Conservation (phyloP, 2,113 vertebrate genomes). For the Junco hyemalis region DNA sequence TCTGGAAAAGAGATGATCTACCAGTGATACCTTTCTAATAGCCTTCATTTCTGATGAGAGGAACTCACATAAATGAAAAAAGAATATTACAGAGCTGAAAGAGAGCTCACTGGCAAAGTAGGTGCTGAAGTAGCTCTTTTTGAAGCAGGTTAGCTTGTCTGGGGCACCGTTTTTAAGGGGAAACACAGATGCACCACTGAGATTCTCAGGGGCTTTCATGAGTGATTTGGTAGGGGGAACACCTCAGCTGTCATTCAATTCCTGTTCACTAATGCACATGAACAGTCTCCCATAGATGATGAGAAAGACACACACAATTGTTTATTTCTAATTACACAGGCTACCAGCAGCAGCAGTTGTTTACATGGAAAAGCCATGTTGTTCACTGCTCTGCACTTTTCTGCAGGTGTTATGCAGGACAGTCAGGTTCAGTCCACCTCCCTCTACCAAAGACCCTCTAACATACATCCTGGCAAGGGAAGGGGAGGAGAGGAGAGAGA, state of each 20-base stretch:
- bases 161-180: background rate
- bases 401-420: background rate
- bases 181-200: background rate
- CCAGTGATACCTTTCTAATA: conserved; percentile 22
- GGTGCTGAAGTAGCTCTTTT: background rate
- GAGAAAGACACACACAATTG: background rate
- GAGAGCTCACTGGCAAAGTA: background rate
- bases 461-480: background rate
- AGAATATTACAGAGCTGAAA: conserved; percentile 29
- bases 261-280: background rate
- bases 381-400: background rate
- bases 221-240: background rate
- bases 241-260: background rate
- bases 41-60: conserved; percentile 31
- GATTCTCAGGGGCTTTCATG: background rate
- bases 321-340: background rate
- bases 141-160: background rate
- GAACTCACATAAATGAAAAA: conserved; percentile 42
- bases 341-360: background rate
- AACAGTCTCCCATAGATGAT: background rate
- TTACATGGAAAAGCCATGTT: background rate
- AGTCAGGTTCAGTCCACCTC: background rate
- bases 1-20: conserved; percentile 38
- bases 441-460: background rate
- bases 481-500: background rate